Evolutionary conservation across 2,113 vertebrate genomes (phyloP).

Genomic region (Furnarius figulus): DNA sequence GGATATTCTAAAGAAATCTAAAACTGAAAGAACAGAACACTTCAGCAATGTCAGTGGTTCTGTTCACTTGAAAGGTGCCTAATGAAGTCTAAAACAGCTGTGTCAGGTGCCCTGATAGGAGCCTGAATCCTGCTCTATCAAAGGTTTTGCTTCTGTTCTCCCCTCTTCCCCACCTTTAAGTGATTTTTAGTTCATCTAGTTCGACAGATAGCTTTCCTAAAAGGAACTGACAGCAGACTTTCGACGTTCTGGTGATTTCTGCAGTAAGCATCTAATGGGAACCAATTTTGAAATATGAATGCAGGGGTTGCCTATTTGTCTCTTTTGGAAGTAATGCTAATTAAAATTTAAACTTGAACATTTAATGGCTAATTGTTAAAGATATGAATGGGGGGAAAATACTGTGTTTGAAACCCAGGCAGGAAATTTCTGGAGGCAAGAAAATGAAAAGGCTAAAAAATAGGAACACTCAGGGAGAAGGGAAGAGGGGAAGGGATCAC

Average conservation of each 20-base stretch:
- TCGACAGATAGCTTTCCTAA: not conserved
- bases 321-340: not conserved
- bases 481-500: not conserved
- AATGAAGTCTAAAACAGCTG: not conserved
- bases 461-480: not conserved
- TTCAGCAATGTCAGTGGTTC: not conserved
- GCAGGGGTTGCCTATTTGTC: not conserved
- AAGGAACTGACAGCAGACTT: not conserved
- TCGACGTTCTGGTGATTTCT: not conserved
- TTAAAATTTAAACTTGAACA: not conserved
- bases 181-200: not conserved
- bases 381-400: not conserved
- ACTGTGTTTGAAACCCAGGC: not conserved
- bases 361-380: not conserved
- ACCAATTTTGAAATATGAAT: not conserved
- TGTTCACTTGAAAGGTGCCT: not conserved
- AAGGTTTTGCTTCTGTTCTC: not conserved
- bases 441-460: not conserved
- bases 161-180: not conserved
- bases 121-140: not conserved
- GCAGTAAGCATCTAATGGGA: not conserved
- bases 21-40: not conserved
- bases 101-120: not conserved
- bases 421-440: not conserved
- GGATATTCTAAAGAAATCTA: not conserved